These are phyloP conservation scores for Anthoscopus minutus DNA, from an alignment of 2,113 vertebrate genomes.

Conservation along the genomic window DNA sequence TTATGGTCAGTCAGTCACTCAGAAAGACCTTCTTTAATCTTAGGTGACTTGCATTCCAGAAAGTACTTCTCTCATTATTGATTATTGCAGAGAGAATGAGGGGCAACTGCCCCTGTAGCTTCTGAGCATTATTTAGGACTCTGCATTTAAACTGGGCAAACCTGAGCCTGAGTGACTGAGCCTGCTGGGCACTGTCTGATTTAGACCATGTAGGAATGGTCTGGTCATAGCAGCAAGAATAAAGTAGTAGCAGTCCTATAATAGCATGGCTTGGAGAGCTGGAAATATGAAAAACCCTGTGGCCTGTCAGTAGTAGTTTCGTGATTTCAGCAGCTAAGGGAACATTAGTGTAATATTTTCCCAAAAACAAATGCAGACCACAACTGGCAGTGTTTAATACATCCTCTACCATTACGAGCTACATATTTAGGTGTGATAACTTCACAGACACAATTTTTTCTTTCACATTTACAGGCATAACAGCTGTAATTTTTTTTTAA, in stretches of 20 bases:
- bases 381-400: neutral
- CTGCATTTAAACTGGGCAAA: neutral
- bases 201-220: neutral
- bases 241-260: neutral
- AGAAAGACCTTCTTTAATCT: neutral
- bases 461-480: neutral
- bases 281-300: neutral
- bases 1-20: neutral
- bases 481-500: neutral
- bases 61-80: neutral
- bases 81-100: neutral
- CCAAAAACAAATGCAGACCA: neutral
- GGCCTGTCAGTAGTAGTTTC: neutral
- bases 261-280: neutral
- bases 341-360: neutral
- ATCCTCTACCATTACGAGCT: accelerated
- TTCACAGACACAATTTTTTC: neutral
- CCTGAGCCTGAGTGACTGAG: neutral
- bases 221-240: neutral
- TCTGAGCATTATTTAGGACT: neutral
- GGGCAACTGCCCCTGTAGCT: neutral
- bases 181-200: neutral
- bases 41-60: neutral
- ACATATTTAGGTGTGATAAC: neutral
- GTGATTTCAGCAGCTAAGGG: neutral